Percentiles rank a stretch among this genome's conserved stretches.
Evolutionary conservation across 2,113 vertebrate genomes (phyloP).

Genomic region (Acinonyx jubatus): DNA sequence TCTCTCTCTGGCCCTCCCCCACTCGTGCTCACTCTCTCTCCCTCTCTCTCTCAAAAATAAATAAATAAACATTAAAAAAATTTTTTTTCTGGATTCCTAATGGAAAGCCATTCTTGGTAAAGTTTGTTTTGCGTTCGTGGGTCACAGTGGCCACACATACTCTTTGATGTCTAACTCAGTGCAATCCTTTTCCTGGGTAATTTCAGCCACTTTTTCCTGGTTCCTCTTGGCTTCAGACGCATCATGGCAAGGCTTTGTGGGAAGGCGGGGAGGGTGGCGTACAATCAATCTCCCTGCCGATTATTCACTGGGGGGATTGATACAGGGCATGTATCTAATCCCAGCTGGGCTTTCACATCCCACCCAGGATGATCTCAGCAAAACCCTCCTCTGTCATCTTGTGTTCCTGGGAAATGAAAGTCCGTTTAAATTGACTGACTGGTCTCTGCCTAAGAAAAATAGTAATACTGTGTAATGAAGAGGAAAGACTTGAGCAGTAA

Average conservation of each 20-base stretch:
- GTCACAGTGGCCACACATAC: not conserved
- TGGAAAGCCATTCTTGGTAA: not conserved
- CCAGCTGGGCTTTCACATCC: not conserved
- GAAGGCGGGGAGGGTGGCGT: rapidly evolving
- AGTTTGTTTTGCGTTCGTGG: not conserved
- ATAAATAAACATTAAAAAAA: no score
- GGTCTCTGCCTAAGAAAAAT: not conserved
- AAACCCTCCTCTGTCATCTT: not conserved
- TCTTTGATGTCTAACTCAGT: not conserved
- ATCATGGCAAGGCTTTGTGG: not conserved
- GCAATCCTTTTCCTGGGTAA: not conserved
- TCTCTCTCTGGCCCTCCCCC: no score
- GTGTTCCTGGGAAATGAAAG: not conserved
- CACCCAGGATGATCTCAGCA: not conserved
- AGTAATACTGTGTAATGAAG: not conserved
- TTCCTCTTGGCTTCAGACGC: not conserved
- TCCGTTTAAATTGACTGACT: not conserved
- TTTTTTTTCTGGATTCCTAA: not conserved
- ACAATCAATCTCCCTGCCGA: not conserved
- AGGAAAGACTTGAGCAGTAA: not conserved
- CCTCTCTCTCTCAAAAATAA: no score
- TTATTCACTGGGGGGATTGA: not conserved
- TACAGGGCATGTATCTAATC: not conserved
- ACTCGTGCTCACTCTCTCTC: no score
- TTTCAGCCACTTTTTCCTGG: constrained; percentile 12